phyloP scores from a whole-genome alignment of 2,888 invertebrate species.

The Drosophila differens region DNA sequence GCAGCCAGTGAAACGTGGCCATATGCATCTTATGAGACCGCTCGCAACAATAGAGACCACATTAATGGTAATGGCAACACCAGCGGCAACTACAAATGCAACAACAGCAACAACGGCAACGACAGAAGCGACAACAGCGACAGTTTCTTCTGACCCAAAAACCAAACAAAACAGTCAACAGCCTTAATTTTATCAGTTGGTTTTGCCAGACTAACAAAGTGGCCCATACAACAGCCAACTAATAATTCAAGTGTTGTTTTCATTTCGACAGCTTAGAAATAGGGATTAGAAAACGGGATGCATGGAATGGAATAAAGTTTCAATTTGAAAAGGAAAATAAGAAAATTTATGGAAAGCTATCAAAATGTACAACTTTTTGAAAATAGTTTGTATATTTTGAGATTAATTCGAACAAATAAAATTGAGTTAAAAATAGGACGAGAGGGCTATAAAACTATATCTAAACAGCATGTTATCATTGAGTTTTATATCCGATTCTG shows the following conservation, averaged over 20 bases:
- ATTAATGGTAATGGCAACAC: slow-evolving; percentile 75
- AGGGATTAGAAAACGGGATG: not conserved
- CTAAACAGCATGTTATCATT: slow-evolving; percentile 8
- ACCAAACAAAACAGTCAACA: slow-evolving; percentile 31
- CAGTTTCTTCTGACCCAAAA: slow-evolving; percentile 72
- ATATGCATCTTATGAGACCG: slow-evolving; percentile 51
- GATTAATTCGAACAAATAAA: slow-evolving; percentile 33
- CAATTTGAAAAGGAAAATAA: not conserved
- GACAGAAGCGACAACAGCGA: slow-evolving; percentile 45
- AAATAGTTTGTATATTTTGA: not conserved
- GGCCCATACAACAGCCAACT: slow-evolving; percentile 19
- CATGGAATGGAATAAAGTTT: not conserved
- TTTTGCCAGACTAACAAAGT: slow-evolving; percentile 11
- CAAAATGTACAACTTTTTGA: not conserved
- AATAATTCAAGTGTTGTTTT: slow-evolving; percentile 10
- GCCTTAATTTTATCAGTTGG: slow-evolving; percentile 19
- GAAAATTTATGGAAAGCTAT: not conserved
- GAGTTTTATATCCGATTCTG: slow-evolving; percentile 26
- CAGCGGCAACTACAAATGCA: slow-evolving; percentile 71
- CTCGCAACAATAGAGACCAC: slow-evolving; percentile 63
- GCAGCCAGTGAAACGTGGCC: slow-evolving; percentile 17
- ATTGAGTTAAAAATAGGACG: slow-evolving; percentile 9
- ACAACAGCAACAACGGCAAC: slow-evolving; percentile 16
- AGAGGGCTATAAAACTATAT: slow-evolving; percentile 27
- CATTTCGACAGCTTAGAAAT: not conserved